phyloP scores from a whole-genome alignment of 2,113 vertebrate genomes.

The Bucco capensis region DNA sequence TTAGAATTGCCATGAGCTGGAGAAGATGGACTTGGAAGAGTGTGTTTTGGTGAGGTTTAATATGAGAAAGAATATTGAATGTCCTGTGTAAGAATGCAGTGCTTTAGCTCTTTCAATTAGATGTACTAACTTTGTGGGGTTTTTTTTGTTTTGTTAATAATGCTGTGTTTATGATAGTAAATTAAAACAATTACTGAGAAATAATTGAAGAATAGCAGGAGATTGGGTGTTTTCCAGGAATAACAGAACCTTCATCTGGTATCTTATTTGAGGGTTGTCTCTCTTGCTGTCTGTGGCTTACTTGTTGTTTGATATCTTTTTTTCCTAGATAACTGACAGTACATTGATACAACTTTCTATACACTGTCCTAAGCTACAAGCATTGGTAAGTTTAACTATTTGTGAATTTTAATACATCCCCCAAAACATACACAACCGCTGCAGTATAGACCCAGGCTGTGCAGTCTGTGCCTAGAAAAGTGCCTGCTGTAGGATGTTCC shows the following conservation, averaged over 20 bases:
- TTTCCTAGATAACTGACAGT: constrained; percentile 86
- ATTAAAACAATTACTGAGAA: not conserved
- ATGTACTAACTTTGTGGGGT: not conserved
- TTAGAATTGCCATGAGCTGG: constrained; percentile 90
- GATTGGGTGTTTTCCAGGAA: not conserved
- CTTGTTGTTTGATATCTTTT: constrained; percentile 20
- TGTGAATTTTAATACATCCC: not conserved
- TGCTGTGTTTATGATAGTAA: not conserved
- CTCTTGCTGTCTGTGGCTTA: not conserved
- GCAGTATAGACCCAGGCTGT: not conserved
- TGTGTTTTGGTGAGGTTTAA: constrained; percentile 87
- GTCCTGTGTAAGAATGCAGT: not conserved
- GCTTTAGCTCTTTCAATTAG: not conserved
- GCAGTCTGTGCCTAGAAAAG: not conserved
- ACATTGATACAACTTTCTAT: constrained; percentile 89
- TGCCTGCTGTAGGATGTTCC: too few species aligned
- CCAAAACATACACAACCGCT: not conserved
- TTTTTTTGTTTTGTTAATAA: not conserved
- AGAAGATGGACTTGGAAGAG: constrained; percentile 96
- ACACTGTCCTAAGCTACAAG: constrained; percentile 88
- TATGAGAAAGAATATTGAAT: not conserved
- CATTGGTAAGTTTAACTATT: constrained; percentile 79
- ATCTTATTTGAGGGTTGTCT: not conserved
- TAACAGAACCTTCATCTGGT: not conserved
- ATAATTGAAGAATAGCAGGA: not conserved